A percentile compares a stretch with the other conserved stretches of the same genome.
Conservation (phyloP, 2,797 vertebrate species). For the Aulostomus chinensis region DNA sequence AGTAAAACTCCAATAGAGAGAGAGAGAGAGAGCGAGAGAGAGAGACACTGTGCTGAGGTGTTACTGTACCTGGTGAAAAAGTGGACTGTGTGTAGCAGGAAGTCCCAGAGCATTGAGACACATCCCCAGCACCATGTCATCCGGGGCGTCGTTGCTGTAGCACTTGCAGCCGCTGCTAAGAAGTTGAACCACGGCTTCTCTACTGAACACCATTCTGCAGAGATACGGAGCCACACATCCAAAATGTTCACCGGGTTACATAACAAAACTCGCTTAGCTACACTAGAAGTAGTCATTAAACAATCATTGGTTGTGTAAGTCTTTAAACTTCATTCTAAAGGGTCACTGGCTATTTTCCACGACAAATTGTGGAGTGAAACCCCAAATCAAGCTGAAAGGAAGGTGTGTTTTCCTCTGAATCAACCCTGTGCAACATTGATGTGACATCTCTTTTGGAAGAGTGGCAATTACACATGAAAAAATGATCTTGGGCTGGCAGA, state of each 20-base stretch:
- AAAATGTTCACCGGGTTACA: too few species aligned
- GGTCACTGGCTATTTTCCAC: too few species aligned
- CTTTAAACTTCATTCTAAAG: too few species aligned
- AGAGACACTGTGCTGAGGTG: background rate
- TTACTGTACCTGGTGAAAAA: slow-evolving; percentile 92
- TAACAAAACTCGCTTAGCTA: too few species aligned
- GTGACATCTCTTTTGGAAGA: slow-evolving; percentile 37
- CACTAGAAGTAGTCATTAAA: too few species aligned
- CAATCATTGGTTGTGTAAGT: too few species aligned
- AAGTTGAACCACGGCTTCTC: slow-evolving; percentile 84
- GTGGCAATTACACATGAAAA: slow-evolving; percentile 38
- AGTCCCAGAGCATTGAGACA: slow-evolving; percentile 90
- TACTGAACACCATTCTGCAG: slow-evolving; percentile 94
- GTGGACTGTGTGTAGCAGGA: slow-evolving; percentile 90
- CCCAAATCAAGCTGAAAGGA: slow-evolving; percentile 6
- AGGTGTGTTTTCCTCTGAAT: slow-evolving; percentile 11
- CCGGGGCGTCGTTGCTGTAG: slow-evolving; percentile 92
- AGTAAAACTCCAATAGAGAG: too few species aligned
- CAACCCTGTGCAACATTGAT: slow-evolving; percentile 15
- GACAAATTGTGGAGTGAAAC: slow-evolving; percentile 6
- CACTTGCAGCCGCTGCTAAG: slow-evolving; percentile 91
- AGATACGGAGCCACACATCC: background rate
- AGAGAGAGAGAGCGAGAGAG: background rate
- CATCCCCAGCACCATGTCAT: slow-evolving; percentile 99
- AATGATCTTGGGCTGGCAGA: slow-evolving; percentile 20